Evolutionary conservation across 2,113 vertebrate genomes (phyloP), one percentile per base, ranked within the genome.

Genomic region (Podilymbus podiceps): DNA sequence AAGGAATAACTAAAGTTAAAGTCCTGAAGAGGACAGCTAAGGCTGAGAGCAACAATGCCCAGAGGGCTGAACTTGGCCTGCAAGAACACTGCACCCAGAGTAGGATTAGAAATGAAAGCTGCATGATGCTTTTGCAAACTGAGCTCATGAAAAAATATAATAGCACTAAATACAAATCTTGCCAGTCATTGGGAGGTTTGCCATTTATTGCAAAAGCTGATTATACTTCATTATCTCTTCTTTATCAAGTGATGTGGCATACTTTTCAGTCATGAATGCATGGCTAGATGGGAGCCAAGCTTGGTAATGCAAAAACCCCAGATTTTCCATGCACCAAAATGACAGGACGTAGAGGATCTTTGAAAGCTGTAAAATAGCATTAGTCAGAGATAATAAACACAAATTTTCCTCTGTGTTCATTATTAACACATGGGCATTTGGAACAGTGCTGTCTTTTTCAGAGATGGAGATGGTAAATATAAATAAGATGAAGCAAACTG

Each of bases 321-420:
- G 40, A 67, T 89, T 73, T 79, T 74, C 50, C 14, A 50, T 40
- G 35, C 35, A 88, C 33, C 58, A 69, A 69, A 73, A 11, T 53
- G 24, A 50, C 23, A 92, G 40, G 28, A 91, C 63, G 27, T 27
- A 81, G 31, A 59, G 20, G 10, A 71, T 40, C 31, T 75, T 42
- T 67, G 52, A 91, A 93, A 88, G 59, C 93, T 72, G 25, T 85
- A 68, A 89, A 89, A 94, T 27, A 93, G 40, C 15, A 60, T 89
- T 86, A 90, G 76, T 66, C 50, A 88, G 59, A 92, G 42, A 58
- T 15, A 72, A 94, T 63, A 90, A 73, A 90, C 12, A 83, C 4
- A 69, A 55, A 38, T 68, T 88, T 83, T 92, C 35, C 10, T 82
- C 21, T 14, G 16, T 77, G 31, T 77, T 80, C 55, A 55, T 58